These are phyloP conservation scores for Planococcus citri DNA, from an alignment of 1,140 invertebrate species.

Conservation along the genomic window DNA sequence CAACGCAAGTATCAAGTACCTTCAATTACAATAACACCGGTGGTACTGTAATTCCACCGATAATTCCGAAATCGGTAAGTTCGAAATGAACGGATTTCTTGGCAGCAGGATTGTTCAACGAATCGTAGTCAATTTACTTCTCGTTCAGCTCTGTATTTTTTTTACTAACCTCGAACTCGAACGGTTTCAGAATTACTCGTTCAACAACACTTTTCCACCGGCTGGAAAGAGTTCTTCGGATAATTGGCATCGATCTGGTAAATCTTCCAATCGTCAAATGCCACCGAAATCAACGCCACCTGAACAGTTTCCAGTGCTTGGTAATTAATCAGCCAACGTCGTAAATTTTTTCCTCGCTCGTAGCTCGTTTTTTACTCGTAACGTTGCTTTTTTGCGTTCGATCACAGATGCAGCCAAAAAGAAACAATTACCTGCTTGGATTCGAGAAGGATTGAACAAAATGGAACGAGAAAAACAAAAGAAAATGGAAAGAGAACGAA, in stretches of 20 bases:
- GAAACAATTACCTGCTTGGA: constrained; percentile 87
- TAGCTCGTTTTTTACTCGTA: no score
- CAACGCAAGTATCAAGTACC: background rate
- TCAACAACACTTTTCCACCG: background rate
- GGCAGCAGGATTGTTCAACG: no score
- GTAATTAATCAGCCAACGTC: no score
- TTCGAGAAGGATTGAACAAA: constrained; percentile 88
- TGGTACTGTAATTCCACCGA: background rate
- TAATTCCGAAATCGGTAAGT: background rate
- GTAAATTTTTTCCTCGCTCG: no score
- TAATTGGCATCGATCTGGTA: background rate
- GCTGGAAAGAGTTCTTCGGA: background rate
- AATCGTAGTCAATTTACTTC: no score
- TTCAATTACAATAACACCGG: constrained; percentile 2
- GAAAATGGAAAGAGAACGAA: constrained; percentile 64
- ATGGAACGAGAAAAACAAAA: constrained; percentile 92
- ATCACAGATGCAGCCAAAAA: constrained; percentile 74
- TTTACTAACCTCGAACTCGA: no score
- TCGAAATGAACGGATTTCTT: background rate
- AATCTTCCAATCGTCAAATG: no score
- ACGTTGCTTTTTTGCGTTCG: no score
- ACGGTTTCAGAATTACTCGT: background rate
- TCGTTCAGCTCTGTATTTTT: no score
- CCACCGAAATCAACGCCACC: no score
- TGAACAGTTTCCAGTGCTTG: no score